These are phyloP conservation scores for Hyperoplus lanceolatus DNA, from an alignment of 2,797 vertebrate genomes.

Conservation along the genomic window DNA sequence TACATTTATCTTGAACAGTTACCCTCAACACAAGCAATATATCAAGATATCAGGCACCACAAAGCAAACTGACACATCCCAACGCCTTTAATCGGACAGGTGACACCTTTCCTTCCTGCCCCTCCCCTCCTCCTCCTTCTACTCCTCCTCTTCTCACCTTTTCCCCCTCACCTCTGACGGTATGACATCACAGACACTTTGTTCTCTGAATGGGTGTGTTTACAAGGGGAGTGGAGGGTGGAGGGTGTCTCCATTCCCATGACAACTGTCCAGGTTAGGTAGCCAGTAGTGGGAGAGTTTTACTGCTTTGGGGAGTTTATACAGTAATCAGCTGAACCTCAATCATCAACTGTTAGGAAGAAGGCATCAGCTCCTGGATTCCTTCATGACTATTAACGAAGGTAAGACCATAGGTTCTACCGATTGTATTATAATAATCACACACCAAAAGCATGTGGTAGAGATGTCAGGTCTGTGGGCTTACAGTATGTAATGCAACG, in stretches of 20 bases:
- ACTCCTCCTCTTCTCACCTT: slow-evolving; percentile 38
- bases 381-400: slow-evolving; percentile 57
- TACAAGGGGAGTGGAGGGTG: background rate
- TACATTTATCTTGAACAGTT: background rate
- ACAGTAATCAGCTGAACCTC: slow-evolving; percentile 13
- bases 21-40: background rate
- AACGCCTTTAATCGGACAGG: slow-evolving; percentile 16
- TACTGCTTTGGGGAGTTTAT: slow-evolving; percentile 48
- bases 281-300: slow-evolving; percentile 34
- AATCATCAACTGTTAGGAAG: slow-evolving; percentile 18
- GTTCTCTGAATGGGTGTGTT: slow-evolving; percentile 49
- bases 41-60: background rate
- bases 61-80: slow-evolving; percentile 4
- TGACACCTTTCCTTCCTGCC: slow-evolving; percentile 45
- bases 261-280: slow-evolving; percentile 50
- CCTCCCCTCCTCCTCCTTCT: slow-evolving; percentile 12
- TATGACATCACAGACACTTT: slow-evolving; percentile 56
- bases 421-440: background rate
- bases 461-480: background rate
- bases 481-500: background rate
- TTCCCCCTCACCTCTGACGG: slow-evolving; percentile 21
- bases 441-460: no score
- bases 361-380: slow-evolving; percentile 13
- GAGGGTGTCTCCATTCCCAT: slow-evolving; percentile 58
- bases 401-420: slow-evolving; percentile 64